Base-by-base conservation (phyloP, 2,113 vertebrate genomes). In the Eretmochelys imbricata region DNA sequence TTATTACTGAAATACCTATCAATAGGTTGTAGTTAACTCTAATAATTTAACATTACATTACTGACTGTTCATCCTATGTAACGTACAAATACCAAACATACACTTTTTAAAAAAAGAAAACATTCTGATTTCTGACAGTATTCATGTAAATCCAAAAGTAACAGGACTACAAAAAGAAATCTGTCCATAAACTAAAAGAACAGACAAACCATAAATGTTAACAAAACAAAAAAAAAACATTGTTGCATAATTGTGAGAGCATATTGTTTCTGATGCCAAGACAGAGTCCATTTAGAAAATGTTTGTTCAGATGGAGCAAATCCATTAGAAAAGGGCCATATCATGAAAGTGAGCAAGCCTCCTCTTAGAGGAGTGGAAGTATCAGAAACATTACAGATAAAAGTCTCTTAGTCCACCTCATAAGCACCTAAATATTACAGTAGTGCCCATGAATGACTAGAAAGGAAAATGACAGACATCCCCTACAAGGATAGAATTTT, bases 231-330 rank as follows among this genome's bases (percentile, higher is more conserved):
- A 92, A 90, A 80, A 88, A 91, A 22, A 85, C 10, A 86, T 4
- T 22, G 42, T 89, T 78, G 84, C 8, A 88, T 93, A 92, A 72
- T 59, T 91, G 42, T 50, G 31, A 86, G 85, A 85, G 24, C 16
- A 20, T 79, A 89, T 19, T 86, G 42, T 20, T 88, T 13, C 4
- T 78, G 19, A 90, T 96, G 89, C 10, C 72, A 95, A 93, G 46
- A 88, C 5, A 94, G 24, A 17, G 85, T 92, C 89, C 72, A 89
- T 72, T 95, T 94, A 90, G 29, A 91, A 94, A 76, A 29, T 50
- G 53, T 87, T 95, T 95, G 88, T 85, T 65, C 51, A 91, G 50
- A 91, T 85, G 65, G n/a, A 91, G 53, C 93, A 96, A 91, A 95
- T 8, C 27, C 91, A 93, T 96, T 94, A 94, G 57, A 51, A 92